Base-by-base conservation (phyloP, 2,888 invertebrate genomes). In the Stenchaetothrips biformis region DNA sequence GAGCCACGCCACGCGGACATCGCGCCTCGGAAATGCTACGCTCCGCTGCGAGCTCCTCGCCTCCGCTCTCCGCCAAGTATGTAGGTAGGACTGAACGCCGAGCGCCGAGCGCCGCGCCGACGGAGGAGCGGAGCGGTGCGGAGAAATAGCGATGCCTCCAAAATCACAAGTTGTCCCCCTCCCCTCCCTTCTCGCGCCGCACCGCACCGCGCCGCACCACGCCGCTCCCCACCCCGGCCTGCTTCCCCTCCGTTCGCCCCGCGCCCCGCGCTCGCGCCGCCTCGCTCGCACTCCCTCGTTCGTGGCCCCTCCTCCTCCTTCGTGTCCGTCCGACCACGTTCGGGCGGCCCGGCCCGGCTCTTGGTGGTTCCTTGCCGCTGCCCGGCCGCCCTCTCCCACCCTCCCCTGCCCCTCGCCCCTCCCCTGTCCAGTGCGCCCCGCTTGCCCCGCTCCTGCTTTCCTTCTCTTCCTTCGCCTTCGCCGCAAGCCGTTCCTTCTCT, bases 81-180 rank as follows among this genome's bases (percentile, higher is more conserved):
- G 67, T 74, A 74, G 67, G 67, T 74, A 74, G 67, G 67, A 74
- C 67, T 74, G 67, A 74, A 74, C 67, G 67, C 67, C 67, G 67
- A 74, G 21, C 21, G 67, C 21, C 21, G 67, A 37, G 37, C 37
- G 37, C 37, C 37, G 37, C 37, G 37, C 37, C 67, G 67, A 74
- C 67, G 67, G 67, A 74, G 67, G 67, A 74, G 67, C 67, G 37
- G 37, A 74, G 67, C 67, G 37, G 37, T 25, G 67, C 67, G 67
- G 67, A 74, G 67, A 74, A 74, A 74, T 74, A 74, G 67, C 67
- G 67, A 74, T 74, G 67, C 67, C 67, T 74, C 67, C 67, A 74
- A 74, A 74, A 74, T 74, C 67, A 74, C 67, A 74, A 74, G 67
- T 74, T 74, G 67, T 74, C 67, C 67, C 67, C 67, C 67, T 74